Percentiles rank a stretch among this genome's conserved stretches.
Conservation (phyloP, 2,797 vertebrate species). For the Petrocephalus sullivani region DNA sequence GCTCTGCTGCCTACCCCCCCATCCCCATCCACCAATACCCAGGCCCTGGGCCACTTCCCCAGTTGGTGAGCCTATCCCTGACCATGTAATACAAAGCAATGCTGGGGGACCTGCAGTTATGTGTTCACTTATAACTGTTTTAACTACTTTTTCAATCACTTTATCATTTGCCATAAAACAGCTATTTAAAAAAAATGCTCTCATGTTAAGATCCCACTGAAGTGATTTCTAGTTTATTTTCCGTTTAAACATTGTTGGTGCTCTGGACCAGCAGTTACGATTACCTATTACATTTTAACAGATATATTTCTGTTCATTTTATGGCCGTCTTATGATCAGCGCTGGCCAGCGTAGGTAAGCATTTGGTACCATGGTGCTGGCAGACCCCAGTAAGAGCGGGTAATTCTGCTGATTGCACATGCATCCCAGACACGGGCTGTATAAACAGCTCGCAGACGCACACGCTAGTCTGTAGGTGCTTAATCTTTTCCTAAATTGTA, state of each 20-base stretch:
- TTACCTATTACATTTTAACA: neutral
- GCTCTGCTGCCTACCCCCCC: neutral
- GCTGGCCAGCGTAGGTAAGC: neutral
- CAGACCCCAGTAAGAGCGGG: neutral
- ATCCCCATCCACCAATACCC: neutral
- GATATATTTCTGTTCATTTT: neutral
- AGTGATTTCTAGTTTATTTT: neutral
- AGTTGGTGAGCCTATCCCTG: neutral
- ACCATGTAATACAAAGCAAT: neutral
- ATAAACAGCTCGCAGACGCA: neutral
- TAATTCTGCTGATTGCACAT: neutral
- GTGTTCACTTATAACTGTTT: neutral
- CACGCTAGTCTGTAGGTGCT: slow-evolving; percentile 16
- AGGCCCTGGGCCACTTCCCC: neutral
- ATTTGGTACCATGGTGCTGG: neutral
- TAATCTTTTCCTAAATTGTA: slow-evolving; percentile 39
- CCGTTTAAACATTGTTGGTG: neutral
- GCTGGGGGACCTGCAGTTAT: neutral
- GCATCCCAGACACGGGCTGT: neutral
- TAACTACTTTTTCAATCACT: neutral
- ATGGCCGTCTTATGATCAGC: neutral
- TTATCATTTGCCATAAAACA: neutral
- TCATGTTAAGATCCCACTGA: neutral
- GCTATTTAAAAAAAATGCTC: neutral
- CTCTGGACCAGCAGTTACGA: neutral